Conservation (phyloP, 2,888 invertebrate species). For the Lasioglossum marginatum region DNA sequence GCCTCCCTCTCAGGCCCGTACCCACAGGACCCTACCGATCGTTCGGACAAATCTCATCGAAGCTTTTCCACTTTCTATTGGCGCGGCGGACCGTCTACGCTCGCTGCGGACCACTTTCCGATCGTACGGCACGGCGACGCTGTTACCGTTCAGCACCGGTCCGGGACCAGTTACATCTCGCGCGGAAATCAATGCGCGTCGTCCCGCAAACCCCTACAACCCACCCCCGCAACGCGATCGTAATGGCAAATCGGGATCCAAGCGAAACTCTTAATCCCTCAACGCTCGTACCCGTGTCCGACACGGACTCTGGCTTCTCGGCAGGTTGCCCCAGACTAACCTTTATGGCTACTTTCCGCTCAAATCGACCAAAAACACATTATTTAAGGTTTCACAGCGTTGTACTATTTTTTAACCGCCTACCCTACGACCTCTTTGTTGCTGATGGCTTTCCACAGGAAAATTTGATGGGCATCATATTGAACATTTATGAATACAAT, state of each 20-base stretch:
- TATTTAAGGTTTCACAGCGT: not conserved
- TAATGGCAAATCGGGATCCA: conserved; percentile 18
- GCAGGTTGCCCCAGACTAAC: not conserved
- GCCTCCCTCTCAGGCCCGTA: conserved; percentile 50
- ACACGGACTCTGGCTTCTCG: not conserved
- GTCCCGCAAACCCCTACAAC: not conserved
- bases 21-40: conserved; percentile 56
- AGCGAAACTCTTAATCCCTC: conserved; percentile 19
- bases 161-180: conserved; percentile 3
- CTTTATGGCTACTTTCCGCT: not conserved
- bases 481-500: no score
- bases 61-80: conserved; percentile 4
- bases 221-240: not conserved
- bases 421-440: no score
- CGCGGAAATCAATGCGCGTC: not conserved
- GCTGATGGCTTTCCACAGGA: not conserved
- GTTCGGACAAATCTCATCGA: conserved; percentile 56
- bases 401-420: not conserved
- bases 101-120: conserved; percentile 16
- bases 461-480: not conserved
- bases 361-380: not conserved
- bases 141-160: not conserved
- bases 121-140: not conserved
- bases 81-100: not conserved
- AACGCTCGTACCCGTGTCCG: conserved; percentile 13